Evolutionary conservation across 2,888 invertebrate genomes (phyloP).

Genomic region (Marronus borbonicus): DNA sequence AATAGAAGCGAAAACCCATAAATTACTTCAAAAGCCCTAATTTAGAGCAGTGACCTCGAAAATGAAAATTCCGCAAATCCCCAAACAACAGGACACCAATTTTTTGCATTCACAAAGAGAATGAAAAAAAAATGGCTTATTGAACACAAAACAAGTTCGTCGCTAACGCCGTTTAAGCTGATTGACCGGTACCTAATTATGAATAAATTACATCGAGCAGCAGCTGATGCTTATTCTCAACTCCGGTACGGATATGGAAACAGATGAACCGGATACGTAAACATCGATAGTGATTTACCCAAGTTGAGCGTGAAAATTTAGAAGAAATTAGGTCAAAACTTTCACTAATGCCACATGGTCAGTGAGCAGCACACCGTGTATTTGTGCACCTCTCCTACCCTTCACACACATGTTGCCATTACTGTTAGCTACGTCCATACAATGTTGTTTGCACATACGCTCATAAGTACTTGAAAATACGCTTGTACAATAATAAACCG

Average conservation of each 20-base stretch:
- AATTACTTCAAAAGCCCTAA: no score
- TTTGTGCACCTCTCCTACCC: not conserved
- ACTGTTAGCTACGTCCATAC: constrained; percentile 3
- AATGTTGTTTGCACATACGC: constrained; percentile 4
- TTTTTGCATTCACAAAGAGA: no score
- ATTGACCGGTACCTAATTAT: constrained; percentile 9
- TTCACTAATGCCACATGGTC: constrained; percentile 46
- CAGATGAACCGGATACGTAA: constrained; percentile 41
- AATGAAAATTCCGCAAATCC: no score
- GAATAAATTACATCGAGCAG: not conserved
- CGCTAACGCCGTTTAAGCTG: not conserved
- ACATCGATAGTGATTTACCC: constrained; percentile 25
- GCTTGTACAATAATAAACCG: not conserved
- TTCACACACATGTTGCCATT: constrained; percentile 20
- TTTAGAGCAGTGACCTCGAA: no score
- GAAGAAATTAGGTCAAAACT: constrained; percentile 51
- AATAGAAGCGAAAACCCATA: no score
- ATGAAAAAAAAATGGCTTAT: no score
- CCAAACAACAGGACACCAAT: no score
- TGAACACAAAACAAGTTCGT: constrained; percentile 5
- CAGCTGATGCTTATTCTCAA: constrained; percentile 6
- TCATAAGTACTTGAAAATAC: not conserved
- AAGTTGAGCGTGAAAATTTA: constrained; percentile 39
- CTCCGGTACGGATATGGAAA: constrained; percentile 25
- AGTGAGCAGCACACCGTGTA: constrained; percentile 6